Percentiles rank a stretch among this genome's conserved stretches.
Conservation (phyloP, 2,888 invertebrate genomes). For the Acholoe squamosa region DNA sequence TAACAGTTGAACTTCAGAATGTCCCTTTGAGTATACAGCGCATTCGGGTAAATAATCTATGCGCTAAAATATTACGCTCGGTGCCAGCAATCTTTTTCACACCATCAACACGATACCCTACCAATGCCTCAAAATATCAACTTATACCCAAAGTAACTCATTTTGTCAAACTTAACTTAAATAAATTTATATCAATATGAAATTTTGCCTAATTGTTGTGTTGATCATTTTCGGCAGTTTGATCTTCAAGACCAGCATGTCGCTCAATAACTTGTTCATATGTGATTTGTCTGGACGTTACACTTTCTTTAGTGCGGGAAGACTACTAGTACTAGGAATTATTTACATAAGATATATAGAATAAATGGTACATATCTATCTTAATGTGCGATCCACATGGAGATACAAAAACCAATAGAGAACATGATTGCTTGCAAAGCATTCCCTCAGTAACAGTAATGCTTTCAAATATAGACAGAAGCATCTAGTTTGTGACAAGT, state of each 20-base stretch:
- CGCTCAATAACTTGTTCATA: too few relatives aligned
- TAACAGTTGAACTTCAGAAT: conserved; percentile 30
- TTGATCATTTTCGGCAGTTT: too few relatives aligned
- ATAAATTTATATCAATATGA: too few relatives aligned
- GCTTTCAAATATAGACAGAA: conserved; percentile 42
- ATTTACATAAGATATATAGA: conserved; percentile 23
- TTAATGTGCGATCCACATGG: background rate
- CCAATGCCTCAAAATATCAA: too few relatives aligned
- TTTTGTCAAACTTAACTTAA: too few relatives aligned
- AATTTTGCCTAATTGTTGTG: too few relatives aligned
- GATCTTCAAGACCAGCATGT: too few relatives aligned
- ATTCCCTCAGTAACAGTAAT: background rate
- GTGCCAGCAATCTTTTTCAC: too few relatives aligned
- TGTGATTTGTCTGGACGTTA: background rate
- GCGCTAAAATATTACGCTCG: background rate
- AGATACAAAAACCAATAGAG: conserved; percentile 16
- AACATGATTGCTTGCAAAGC: conserved; percentile 44
- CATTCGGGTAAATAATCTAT: conserved; percentile 31
- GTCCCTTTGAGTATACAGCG: background rate
- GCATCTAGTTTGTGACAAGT: conserved; percentile 46
- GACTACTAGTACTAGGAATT: background rate
- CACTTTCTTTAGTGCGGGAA: background rate
- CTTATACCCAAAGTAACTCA: too few relatives aligned
- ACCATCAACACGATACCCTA: too few relatives aligned
- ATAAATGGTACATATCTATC: background rate